phyloP scores from a whole-genome alignment of 2,113 vertebrate genomes.

The Dissostichus mawsoni region DNA sequence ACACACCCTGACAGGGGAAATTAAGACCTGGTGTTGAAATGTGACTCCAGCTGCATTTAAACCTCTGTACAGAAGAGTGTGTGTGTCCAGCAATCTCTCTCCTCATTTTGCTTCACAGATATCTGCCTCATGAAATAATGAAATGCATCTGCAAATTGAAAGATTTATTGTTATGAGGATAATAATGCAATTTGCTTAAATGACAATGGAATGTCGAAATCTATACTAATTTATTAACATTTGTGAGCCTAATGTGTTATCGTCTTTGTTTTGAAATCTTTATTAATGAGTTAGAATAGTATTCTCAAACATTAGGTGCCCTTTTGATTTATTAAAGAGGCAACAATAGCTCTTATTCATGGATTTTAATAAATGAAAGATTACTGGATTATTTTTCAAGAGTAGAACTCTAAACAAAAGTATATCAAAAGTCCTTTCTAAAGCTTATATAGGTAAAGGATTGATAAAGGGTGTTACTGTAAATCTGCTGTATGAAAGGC shows the following conservation, averaged over 20 bases:
- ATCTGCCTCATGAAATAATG: background rate
- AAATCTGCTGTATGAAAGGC: background rate
- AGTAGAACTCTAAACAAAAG: background rate
- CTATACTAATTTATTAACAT: background rate
- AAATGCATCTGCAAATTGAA: background rate
- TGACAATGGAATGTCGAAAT: no score
- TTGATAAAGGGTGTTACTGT: background rate
- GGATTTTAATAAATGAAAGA: background rate
- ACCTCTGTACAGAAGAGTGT: background rate
- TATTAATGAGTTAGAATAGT: background rate
- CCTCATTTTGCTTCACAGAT: background rate
- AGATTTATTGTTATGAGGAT: background rate
- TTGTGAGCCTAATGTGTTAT: background rate
- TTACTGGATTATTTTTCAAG: background rate
- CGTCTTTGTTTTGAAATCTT: background rate
- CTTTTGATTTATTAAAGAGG: background rate
- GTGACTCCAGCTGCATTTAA: conserved; percentile 19
- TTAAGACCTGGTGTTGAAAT: conserved; percentile 22
- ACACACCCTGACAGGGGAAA: conserved; percentile 49
- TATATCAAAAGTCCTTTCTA: background rate
- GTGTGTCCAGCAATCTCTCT: background rate
- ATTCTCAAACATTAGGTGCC: background rate
- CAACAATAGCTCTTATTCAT: background rate
- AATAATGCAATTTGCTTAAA: background rate
- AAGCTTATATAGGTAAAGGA: background rate